Conservation (phyloP, 2,888 invertebrate species). For the Acrobasis consociella region DNA sequence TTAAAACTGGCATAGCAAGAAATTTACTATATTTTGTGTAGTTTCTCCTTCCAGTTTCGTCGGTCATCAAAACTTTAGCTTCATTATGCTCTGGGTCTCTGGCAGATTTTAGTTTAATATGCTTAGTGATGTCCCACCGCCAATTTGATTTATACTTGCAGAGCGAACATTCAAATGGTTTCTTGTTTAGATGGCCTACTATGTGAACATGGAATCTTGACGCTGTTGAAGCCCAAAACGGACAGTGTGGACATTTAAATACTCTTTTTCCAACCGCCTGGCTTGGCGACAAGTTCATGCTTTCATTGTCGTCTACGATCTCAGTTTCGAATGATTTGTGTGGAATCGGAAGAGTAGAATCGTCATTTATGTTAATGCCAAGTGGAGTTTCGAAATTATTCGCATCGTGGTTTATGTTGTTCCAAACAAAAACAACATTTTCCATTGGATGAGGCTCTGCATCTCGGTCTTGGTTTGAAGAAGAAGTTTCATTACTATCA, state of each 20-base stretch:
- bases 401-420: conserved; percentile 81
- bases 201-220: conserved; percentile 97
- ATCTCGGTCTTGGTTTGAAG: conserved; percentile 60
- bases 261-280: conserved; percentile 88
- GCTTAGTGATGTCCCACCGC: conserved; percentile 98
- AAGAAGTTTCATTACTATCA: conserved; percentile 56
- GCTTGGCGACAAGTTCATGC: conserved; percentile 84
- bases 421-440: conserved; percentile 92
- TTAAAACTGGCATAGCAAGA: conserved; percentile 85
- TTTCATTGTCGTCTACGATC: conserved; percentile 75
- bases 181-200: conserved; percentile 95
- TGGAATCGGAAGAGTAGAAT: conserved; percentile 67
- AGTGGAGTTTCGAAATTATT: conserved; percentile 70
- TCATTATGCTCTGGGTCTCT: conserved; percentile 91
- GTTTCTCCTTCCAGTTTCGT: conserved; percentile 94
- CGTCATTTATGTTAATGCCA: conserved; percentile 73
- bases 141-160: conserved; percentile 97
- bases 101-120: conserved; percentile 94
- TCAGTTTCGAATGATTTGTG: conserved; percentile 65
- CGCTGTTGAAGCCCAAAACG: conserved; percentile 96
- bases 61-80: conserved; percentile 94
- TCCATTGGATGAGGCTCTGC: conserved; percentile 88
- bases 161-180: conserved; percentile 97
- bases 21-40: conserved; percentile 97
- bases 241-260: conserved; percentile 95